Evolutionary conservation across 2,888 invertebrate genomes (phyloP).

Genomic region (Oscheius sp.): DNA sequence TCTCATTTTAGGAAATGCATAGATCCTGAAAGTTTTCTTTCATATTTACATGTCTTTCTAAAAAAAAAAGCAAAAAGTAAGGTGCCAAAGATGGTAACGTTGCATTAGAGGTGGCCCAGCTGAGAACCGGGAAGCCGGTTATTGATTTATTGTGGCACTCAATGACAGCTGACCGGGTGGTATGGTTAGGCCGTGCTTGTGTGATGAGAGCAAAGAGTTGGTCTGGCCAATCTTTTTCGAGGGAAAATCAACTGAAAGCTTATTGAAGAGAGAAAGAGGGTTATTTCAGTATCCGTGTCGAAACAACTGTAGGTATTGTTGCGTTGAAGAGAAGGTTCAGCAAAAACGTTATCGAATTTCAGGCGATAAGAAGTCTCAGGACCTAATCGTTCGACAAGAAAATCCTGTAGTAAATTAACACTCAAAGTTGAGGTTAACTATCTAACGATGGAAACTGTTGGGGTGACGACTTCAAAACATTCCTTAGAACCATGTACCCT

Average conservation of each 20-base stretch:
- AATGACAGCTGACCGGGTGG: constrained; percentile 26
- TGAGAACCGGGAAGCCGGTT: constrained; percentile 31
- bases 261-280: too few relatives aligned
- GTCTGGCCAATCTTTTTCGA: too few relatives aligned
- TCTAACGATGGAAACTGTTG: not conserved
- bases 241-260: too few relatives aligned
- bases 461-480: too few relatives aligned
- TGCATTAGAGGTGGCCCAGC: constrained; percentile 13
- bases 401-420: not conserved
- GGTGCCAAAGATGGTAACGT: constrained; percentile 2
- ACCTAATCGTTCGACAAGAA: not conserved
- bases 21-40: not conserved
- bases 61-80: not conserved
- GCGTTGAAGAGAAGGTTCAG: too few relatives aligned
- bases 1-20: constrained; percentile 3
- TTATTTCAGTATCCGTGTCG: too few relatives aligned
- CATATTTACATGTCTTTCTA: not conserved
- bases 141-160: constrained; percentile 28
- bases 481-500: too few relatives aligned
- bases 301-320: too few relatives aligned
- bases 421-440: not conserved
- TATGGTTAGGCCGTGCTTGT: not conserved
- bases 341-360: constrained; percentile 5
- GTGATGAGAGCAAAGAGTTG: too few relatives aligned
- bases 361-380: not conserved